phyloP scores from a whole-genome alignment of 2,888 invertebrate genomes.

The Drosophila stalkeri region DNA sequence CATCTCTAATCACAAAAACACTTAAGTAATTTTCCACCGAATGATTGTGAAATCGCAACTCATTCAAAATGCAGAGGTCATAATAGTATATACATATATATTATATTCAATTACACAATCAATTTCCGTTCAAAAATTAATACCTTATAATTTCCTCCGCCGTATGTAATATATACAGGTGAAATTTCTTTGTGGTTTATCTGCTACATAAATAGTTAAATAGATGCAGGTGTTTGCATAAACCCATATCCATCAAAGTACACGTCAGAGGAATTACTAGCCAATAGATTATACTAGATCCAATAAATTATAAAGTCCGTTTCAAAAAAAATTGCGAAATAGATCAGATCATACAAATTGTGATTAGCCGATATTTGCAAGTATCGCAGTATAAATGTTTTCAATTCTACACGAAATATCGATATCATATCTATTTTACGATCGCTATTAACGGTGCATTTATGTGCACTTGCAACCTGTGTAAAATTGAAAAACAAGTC shows the following conservation, averaged over 20 bases:
- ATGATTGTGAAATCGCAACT: not conserved
- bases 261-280: not conserved
- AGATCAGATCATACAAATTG: not conserved
- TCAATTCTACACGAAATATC: not conserved
- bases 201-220: not conserved
- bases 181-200: not conserved
- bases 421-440: not conserved
- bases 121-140: slow-evolving; percentile 1
- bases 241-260: not conserved
- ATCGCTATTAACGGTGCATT: slow-evolving; percentile 7
- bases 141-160: not conserved
- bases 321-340: not conserved
- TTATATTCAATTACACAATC: slow-evolving; percentile 3
- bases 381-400: not conserved
- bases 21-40: not conserved
- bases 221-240: not conserved
- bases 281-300: no score
- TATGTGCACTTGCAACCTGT: not conserved
- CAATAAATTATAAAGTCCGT: not conserved
- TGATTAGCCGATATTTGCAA: not conserved
- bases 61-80: slow-evolving; percentile 27
- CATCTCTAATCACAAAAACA: not conserved
- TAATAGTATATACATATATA: slow-evolving; percentile 53
- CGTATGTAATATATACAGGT: slow-evolving; percentile 36
- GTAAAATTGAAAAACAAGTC: not conserved